These are phyloP conservation scores for Monomorium pharaonis DNA, from an alignment of 1,140 invertebrate genomes.

Conservation along the genomic window DNA sequence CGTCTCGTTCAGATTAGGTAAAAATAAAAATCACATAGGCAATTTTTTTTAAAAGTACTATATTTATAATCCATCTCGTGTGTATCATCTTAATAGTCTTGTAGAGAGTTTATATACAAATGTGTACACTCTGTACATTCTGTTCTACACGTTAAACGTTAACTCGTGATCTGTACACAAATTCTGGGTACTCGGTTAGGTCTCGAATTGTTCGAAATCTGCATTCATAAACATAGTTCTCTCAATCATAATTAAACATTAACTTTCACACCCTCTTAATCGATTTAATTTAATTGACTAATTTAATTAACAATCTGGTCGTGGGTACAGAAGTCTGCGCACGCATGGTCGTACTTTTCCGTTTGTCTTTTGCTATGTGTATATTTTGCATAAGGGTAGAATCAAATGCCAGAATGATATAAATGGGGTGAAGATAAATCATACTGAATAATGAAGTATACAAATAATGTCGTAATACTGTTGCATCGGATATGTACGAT, in stretches of 20 bases:
- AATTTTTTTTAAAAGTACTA: slow-evolving; percentile 74
- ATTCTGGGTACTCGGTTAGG: slow-evolving; percentile 59
- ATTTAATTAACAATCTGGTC: slow-evolving; percentile 64
- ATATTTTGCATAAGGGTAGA: not conserved
- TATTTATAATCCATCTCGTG: slow-evolving; percentile 70
- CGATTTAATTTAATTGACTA: slow-evolving; percentile 71
- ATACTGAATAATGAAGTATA: slow-evolving; percentile 10
- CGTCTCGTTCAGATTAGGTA: not conserved
- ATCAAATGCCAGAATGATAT: not conserved
- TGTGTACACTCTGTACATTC: slow-evolving; percentile 79
- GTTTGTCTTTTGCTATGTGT: not conserved
- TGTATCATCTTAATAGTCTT: slow-evolving; percentile 53
- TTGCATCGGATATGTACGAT: slow-evolving; percentile 34
- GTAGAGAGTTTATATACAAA: slow-evolving; percentile 79
- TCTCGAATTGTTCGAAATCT: slow-evolving; percentile 35
- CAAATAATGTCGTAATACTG: slow-evolving; percentile 10
- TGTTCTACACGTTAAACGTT: slow-evolving; percentile 64
- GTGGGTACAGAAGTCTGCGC: slow-evolving; percentile 30
- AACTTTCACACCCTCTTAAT: not conserved
- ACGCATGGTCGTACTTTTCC: slow-evolving; percentile 9
- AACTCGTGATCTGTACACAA: slow-evolving; percentile 76
- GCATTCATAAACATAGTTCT: not conserved
- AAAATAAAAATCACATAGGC: not conserved
- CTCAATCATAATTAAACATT: slow-evolving; percentile 34
- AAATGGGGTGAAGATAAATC: slow-evolving; percentile 7